These are phyloP conservation scores for Micoletzkya japonica DNA, from an alignment of 2,888 invertebrate species.

Conservation along the genomic window DNA sequence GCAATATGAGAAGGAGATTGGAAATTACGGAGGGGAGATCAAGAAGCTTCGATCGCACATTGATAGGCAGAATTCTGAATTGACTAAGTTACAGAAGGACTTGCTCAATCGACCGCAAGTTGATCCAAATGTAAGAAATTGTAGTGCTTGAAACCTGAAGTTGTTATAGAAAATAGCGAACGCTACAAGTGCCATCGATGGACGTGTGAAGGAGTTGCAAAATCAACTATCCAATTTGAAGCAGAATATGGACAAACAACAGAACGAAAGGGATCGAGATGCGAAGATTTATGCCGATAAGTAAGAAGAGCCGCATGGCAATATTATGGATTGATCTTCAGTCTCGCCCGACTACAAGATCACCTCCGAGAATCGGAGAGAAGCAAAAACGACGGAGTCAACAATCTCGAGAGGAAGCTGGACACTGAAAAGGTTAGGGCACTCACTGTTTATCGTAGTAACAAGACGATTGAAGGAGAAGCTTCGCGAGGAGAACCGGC, in stretches of 20 bases:
- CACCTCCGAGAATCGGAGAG: slow-evolving; percentile 53
- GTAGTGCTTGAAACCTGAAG: not conserved
- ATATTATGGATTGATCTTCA: slow-evolving; percentile 30
- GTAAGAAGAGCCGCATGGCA: slow-evolving; percentile 30
- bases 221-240: slow-evolving; percentile 53
- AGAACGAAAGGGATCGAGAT: slow-evolving; percentile 51
- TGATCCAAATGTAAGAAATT: slow-evolving; percentile 47
- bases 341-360: slow-evolving; percentile 55
- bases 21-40: slow-evolving; percentile 36
- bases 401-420: slow-evolving; percentile 48
- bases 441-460: not conserved
- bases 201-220: slow-evolving; percentile 56
- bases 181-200: slow-evolving; percentile 52
- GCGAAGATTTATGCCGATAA: slow-evolving; percentile 42
- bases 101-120: slow-evolving; percentile 49
- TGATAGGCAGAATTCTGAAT: slow-evolving; percentile 43
- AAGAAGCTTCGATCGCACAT: slow-evolving; percentile 41
- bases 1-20: slow-evolving; percentile 26
- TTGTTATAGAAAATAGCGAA: slow-evolving; percentile 51
- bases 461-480: slow-evolving; percentile 35
- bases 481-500: slow-evolving; percentile 53
- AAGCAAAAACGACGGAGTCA: slow-evolving; percentile 51
- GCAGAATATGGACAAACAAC: slow-evolving; percentile 49
- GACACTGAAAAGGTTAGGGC: slow-evolving; percentile 49
- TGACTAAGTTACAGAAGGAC: slow-evolving; percentile 41